Conservation (phyloP, 2,113 vertebrate genomes). For the Erythrolamprus reginae region DNA sequence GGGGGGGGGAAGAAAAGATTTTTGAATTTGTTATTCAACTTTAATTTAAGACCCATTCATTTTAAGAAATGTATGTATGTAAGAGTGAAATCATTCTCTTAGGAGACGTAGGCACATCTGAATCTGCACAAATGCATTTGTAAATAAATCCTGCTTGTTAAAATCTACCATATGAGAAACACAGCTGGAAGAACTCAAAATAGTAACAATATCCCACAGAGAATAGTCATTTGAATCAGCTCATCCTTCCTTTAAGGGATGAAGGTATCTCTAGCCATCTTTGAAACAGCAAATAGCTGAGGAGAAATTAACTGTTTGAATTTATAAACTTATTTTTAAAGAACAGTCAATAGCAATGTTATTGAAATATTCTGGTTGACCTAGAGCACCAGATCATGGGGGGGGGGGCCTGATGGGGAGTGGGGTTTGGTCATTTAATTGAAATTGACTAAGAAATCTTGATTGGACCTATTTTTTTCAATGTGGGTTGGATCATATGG, state of each 20-base stretch:
- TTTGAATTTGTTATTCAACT: background rate
- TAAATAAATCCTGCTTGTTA: slow-evolving; percentile 13
- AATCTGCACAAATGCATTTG: background rate
- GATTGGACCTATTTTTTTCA: background rate
- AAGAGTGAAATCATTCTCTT: background rate
- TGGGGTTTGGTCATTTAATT: background rate
- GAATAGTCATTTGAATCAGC: slow-evolving; percentile 17
- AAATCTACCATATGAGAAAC: slow-evolving; percentile 1
- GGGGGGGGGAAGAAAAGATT: too few relatives aligned
- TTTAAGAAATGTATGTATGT: background rate
- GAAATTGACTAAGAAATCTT: background rate
- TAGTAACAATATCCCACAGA: slow-evolving; percentile 1
- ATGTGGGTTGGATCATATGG: background rate
- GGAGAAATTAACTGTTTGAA: slow-evolving; percentile 2
- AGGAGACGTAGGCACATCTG: background rate
- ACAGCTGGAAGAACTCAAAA: slow-evolving; percentile 7
- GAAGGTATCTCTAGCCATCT: background rate
- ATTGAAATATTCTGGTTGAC: background rate
- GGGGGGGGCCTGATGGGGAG: background rate
- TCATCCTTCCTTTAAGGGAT: background rate
- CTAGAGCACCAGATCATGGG: background rate
- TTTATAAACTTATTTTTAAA: background rate
- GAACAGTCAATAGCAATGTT: background rate
- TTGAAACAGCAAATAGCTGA: background rate
- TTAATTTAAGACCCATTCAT: background rate